Conservation (phyloP, 2,888 invertebrate genomes). For the Tipula confusa region DNA sequence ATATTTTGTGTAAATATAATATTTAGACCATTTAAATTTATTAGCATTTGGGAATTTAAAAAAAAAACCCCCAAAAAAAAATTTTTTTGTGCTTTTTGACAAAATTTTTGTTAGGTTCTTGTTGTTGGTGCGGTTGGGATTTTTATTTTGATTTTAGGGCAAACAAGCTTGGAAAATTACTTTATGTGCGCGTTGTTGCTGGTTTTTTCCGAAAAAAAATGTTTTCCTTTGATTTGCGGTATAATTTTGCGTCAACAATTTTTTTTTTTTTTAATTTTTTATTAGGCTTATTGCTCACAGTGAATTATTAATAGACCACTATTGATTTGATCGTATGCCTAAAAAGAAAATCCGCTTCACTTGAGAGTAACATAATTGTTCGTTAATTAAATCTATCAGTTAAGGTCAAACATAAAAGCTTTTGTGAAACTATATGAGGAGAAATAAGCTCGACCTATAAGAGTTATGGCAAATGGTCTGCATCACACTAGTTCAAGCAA, state of each 20-base stretch:
- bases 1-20: neutral
- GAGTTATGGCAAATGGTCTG: too few relatives aligned
- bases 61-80: neutral
- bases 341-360: too few relatives aligned
- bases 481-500: too few relatives aligned
- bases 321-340: neutral
- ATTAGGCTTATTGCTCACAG: neutral
- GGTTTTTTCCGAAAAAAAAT: neutral
- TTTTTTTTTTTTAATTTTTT: neutral
- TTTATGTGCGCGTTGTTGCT: neutral
- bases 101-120: neutral
- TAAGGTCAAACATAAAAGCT: too few relatives aligned
- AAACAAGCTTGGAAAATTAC: neutral
- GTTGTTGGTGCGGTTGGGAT: neutral
- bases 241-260: neutral
- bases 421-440: too few relatives aligned
- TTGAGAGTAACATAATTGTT: too few relatives aligned
- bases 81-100: neutral
- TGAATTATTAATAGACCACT: neutral
- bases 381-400: too few relatives aligned
- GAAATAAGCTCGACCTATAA: too few relatives aligned
- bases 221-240: neutral
- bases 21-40: conserved; percentile 12
- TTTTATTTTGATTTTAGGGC: neutral
- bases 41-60: neutral